phyloP scores from a whole-genome alignment of 1,140 invertebrate genomes.

The Philaenus spumarius region DNA sequence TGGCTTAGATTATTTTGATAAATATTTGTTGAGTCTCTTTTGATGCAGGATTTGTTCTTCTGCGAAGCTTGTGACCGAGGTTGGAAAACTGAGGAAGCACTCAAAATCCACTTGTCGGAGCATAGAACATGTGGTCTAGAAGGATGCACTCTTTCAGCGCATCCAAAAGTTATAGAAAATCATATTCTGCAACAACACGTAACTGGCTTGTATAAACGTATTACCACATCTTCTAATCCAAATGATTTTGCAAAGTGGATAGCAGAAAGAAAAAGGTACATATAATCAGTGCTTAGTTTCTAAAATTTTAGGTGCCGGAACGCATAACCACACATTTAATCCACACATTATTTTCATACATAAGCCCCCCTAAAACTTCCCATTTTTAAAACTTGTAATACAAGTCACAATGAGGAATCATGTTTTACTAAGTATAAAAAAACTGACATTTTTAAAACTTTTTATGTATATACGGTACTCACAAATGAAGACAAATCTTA shows the following conservation, averaged over 20 bases:
- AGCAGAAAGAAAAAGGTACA: slow-evolving; percentile 62
- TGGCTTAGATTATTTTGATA: neutral
- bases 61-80: slow-evolving; percentile 73
- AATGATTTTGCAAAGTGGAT: slow-evolving; percentile 80
- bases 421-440: no score
- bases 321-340: no score
- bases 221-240: slow-evolving; percentile 60
- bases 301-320: no score
- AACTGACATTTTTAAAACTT: no score
- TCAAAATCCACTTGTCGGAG: slow-evolving; percentile 55
- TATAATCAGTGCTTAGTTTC: neutral
- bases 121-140: slow-evolving; percentile 71
- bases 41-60: slow-evolving; percentile 36
- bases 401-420: neutral
- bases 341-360: neutral
- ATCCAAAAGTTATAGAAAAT: slow-evolving; percentile 67
- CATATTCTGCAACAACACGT: slow-evolving; percentile 76
- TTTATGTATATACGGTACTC: no score
- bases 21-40: neutral
- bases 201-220: slow-evolving; percentile 67
- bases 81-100: slow-evolving; percentile 50
- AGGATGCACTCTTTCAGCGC: slow-evolving; percentile 72
- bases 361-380: no score
- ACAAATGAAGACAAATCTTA: no score
- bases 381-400: neutral